phyloP scores from a whole-genome alignment of 2,888 invertebrate species.

The Cataglyphis livida region DNA sequence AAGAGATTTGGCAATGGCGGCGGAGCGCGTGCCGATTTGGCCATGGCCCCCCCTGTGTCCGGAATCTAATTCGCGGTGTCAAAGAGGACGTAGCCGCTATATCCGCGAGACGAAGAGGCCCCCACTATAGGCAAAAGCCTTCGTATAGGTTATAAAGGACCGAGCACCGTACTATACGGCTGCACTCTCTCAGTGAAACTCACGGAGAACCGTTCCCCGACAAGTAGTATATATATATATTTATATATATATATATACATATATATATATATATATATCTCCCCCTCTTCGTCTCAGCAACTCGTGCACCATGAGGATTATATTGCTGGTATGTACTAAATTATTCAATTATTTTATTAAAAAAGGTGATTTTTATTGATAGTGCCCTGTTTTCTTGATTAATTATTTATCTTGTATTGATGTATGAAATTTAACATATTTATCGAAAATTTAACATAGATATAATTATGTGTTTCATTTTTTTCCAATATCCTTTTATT shows the following conservation, averaged over 20 bases:
- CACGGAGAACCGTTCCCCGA: conserved; percentile 80
- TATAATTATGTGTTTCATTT: background rate
- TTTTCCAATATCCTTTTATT: background rate
- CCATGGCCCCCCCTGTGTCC: conserved; percentile 69
- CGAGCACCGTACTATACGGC: conserved; percentile 81
- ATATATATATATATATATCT: background rate
- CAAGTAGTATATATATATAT: conserved; percentile 59
- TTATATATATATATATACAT: too few species aligned
- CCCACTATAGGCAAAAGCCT: conserved; percentile 81
- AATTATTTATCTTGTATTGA: background rate
- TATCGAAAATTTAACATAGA: background rate
- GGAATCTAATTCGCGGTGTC: conserved; percentile 71
- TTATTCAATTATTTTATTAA: conserved; percentile 3
- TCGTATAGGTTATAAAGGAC: conserved; percentile 85
- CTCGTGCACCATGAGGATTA: conserved; percentile 83
- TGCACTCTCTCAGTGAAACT: conserved; percentile 85
- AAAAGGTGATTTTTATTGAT: background rate
- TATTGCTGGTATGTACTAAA: conserved; percentile 81
- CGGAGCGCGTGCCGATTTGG: conserved; percentile 68
- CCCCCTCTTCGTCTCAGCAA: conserved; percentile 59
- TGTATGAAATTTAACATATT: background rate
- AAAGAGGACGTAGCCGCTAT: conserved; percentile 63
- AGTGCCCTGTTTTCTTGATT: background rate
- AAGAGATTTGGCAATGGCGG: conserved; percentile 70
- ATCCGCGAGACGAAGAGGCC: conserved; percentile 65